These are phyloP conservation scores for Tipula lateralis DNA, from an alignment of 2,888 invertebrate genomes.

Conservation along the genomic window DNA sequence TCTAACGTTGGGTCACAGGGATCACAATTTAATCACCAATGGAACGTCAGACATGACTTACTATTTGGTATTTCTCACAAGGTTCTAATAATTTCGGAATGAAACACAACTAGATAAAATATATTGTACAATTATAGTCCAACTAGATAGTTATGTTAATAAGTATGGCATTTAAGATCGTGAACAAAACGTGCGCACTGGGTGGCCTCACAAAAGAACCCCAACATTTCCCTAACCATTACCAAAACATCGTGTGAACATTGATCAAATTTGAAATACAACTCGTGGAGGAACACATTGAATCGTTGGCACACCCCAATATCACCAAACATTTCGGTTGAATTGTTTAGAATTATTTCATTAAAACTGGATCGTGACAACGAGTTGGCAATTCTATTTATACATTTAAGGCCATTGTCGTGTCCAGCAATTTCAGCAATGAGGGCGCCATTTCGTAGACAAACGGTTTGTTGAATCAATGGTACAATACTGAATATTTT, in stretches of 20 bases:
- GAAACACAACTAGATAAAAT: too few relatives aligned
- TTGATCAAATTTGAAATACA: not conserved
- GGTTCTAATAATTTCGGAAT: too few relatives aligned
- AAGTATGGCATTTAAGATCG: not conserved
- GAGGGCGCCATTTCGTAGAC: too few relatives aligned
- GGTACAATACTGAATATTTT: too few relatives aligned
- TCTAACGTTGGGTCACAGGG: too few relatives aligned
- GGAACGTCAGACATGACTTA: too few relatives aligned
- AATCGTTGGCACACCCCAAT: not conserved
- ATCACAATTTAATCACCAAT: too few relatives aligned
- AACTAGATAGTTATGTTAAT: too few relatives aligned
- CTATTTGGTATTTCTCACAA: too few relatives aligned
- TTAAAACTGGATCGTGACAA: not conserved
- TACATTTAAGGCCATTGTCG: too few relatives aligned
- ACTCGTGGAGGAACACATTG: not conserved
- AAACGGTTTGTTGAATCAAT: too few relatives aligned
- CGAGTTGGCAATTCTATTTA: not conserved
- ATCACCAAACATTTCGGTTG: not conserved
- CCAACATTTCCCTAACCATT: not conserved
- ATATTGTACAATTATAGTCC: too few relatives aligned
- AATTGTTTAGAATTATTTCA: not conserved
- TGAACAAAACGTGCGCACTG: not conserved
- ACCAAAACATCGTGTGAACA: not conserved
- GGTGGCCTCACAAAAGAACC: not conserved
- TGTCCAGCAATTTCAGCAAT: not conserved